Percentiles rank a stretch among this genome's conserved stretches.
Evolutionary conservation across 2,113 vertebrate species (phyloP).

Genomic region (Leuciscus idus): DNA sequence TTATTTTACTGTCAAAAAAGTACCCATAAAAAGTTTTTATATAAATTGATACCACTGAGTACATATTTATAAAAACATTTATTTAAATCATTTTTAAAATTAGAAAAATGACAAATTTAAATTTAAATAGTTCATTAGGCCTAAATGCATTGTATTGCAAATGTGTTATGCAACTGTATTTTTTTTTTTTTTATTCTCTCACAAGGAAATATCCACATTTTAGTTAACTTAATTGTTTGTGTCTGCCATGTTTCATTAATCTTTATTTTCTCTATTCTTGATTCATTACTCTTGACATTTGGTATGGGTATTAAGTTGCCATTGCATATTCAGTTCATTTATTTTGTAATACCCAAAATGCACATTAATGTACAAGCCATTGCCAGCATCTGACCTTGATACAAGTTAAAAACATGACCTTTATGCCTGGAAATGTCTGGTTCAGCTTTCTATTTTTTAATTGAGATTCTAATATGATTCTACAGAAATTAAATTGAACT

Average conservation of each 20-base stretch:
- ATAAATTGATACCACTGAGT: not conserved
- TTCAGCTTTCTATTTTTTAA: not conserved
- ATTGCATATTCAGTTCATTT: not conserved
- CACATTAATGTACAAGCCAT: not conserved
- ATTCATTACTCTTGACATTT: slow-evolving; percentile 12
- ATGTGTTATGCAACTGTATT: no score
- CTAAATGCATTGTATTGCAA: no score
- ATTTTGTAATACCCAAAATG: not conserved
- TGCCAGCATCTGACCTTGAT: not conserved
- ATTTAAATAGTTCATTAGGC: no score
- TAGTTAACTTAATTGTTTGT: not conserved
- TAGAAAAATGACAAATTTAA: no score
- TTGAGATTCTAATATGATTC: not conserved
- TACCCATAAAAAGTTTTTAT: not conserved
- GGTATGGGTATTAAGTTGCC: not conserved
- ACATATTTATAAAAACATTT: not conserved
- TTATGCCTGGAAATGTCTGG: not conserved
- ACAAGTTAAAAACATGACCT: not conserved
- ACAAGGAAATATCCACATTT: not conserved
- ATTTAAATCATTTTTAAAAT: not conserved
- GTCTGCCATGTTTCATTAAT: not conserved
- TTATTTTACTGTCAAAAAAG: not conserved
- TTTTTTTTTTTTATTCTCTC: no score
- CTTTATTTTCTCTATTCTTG: not conserved
- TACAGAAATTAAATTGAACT: not conserved